Percentiles rank a stretch among this genome's conserved stretches.
These are phyloP conservation scores for Cardiocondyla obscurior DNA, from an alignment of 1,140 invertebrate species.

Conservation along the genomic window DNA sequence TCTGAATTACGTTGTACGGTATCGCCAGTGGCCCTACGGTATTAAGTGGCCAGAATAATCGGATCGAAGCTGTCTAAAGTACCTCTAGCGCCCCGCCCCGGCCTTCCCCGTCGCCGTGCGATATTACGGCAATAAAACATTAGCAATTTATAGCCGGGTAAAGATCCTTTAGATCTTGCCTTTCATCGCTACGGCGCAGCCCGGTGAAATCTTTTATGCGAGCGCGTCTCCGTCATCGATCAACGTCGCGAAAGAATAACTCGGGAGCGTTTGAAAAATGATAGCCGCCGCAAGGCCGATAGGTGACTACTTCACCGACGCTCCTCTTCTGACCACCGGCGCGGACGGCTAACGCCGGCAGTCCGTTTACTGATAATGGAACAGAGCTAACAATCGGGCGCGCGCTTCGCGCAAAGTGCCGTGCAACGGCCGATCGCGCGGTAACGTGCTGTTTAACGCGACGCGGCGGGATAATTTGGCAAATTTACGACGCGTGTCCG, in stretches of 20 bases:
- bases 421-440: conserved; percentile 12
- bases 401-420: conserved; percentile 31
- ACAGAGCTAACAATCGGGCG: conserved; percentile 49
- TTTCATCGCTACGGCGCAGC: conserved; percentile 60
- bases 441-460: conserved; percentile 3
- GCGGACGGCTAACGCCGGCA: background rate
- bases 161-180: conserved; percentile 61
- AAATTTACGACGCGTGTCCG: conserved; percentile 11
- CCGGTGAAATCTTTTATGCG: conserved; percentile 64
- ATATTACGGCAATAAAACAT: conserved; percentile 66
- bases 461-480: conserved; percentile 3
- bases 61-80: conserved; percentile 30
- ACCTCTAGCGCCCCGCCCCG: background rate
- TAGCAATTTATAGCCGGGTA: conserved; percentile 65
- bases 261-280: conserved; percentile 66
- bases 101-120: background rate
- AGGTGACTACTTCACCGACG: conserved; percentile 57
- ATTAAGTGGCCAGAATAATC: conserved; percentile 19
- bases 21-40: background rate
- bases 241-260: conserved; percentile 68
- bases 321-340: conserved; percentile 24
- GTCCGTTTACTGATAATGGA: conserved; percentile 54
- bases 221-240: conserved; percentile 62
- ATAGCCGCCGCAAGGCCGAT: conserved; percentile 9
- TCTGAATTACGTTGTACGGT: conserved; percentile 1